Base-by-base conservation (phyloP, 2,888 invertebrate genomes). In the Entomobrya multifasciata region DNA sequence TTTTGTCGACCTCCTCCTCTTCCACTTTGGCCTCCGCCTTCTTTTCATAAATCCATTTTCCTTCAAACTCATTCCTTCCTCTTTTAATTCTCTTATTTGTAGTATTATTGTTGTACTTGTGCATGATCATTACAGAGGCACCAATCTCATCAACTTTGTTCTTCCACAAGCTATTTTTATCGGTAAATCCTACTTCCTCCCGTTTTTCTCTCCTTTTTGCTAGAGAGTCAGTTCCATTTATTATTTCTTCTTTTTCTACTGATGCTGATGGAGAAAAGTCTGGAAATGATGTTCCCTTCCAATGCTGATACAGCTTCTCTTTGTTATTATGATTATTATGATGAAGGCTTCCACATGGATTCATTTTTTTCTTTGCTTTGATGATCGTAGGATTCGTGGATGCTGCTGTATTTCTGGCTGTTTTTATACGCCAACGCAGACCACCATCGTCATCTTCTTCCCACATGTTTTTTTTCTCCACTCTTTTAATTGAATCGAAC, bases 401-500 rank as follows among this genome's bases (percentile, higher is more conserved):
- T 41, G 67, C 10, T 67, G 17, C 11, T 44, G 76, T 0, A 25
- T 1, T 55, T 36, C 8, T 36, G 36, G 36, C 8, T 8, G 57
- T 41, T n/a, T 4, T 55, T 17, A 49, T 49, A 15, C 62, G 74
- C 82, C 82, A 82, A 72, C 74, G 74, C 62, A 62, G 10, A 11
- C 20, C 65, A 17, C 74, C 74, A 55, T 62, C 74, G 25, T 82
- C 74, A 55, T 62, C 74, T 25, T 82, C 74, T 1, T 52, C 74
- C 82, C 72, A 82, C 82, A 82, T 82, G n/a, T 41, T 65, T 67
- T 20, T 67, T 36, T 36, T 36, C 36, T 6, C 36, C 8, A 36
- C 8, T 41, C 17, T 20, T 44, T 67, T 6, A 36, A 62, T 30
- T 62, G 30, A 62, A 62, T 30, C 13, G 55, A 6, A 60, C 15